Conservation (phyloP, 1,140 invertebrate genomes). For the Bombus confusus region DNA sequence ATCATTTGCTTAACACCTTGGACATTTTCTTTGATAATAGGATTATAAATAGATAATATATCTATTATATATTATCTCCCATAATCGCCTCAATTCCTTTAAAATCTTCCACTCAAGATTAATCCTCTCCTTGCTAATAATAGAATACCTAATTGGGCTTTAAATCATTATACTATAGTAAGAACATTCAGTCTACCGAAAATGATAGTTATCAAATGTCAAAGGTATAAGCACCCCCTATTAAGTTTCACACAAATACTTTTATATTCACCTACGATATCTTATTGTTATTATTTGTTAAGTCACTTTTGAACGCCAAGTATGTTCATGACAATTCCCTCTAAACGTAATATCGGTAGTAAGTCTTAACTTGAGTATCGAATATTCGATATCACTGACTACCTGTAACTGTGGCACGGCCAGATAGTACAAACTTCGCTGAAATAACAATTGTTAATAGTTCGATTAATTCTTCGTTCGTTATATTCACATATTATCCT, state of each 20-base stretch:
- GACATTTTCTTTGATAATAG: not conserved
- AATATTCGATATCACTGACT: slow-evolving; percentile 1
- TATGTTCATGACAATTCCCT: slow-evolving; percentile 33
- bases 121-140: not conserved
- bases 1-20: not conserved
- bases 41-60: not conserved
- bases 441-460: not conserved
- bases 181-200: slow-evolving; percentile 4
- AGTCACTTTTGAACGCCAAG: slow-evolving; percentile 35
- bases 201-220: slow-evolving; percentile 27
- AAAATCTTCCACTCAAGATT: not conserved
- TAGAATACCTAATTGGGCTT: not conserved
- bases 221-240: slow-evolving; percentile 4
- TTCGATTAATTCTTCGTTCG: not conserved
- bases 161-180: slow-evolving; percentile 1
- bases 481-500: not conserved
- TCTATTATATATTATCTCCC: not conserved
- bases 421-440: slow-evolving; percentile 3
- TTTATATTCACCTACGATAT: slow-evolving; percentile 12
- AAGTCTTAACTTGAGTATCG: slow-evolving; percentile 9
- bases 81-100: not conserved
- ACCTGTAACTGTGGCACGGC: not conserved
- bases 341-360: slow-evolving; percentile 8
- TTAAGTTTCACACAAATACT: slow-evolving; percentile 14
- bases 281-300: slow-evolving; percentile 20